These are phyloP conservation scores for Clarias platycephalus DNA, from an alignment of 2,797 vertebrate species.

Conservation along the genomic window DNA sequence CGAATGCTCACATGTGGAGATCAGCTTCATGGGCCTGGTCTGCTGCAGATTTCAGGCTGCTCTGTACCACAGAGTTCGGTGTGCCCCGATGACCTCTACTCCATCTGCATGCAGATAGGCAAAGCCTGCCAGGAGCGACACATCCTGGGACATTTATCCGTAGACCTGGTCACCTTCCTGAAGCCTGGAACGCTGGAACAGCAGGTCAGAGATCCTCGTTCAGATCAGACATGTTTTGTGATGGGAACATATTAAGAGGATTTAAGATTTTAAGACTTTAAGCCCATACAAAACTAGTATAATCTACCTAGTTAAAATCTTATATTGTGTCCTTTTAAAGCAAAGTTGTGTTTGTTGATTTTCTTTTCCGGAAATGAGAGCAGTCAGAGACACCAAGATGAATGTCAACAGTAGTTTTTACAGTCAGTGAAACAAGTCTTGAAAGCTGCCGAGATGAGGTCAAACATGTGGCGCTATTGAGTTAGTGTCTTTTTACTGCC, in stretches of 20 bases:
- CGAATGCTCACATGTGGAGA: conserved; percentile 81
- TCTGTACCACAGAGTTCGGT: conserved; percentile 83
- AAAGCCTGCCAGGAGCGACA: conserved; percentile 73
- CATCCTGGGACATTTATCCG: conserved; percentile 81
- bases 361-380: conserved; percentile 28
- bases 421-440: conserved; percentile 43
- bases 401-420: conserved; percentile 47
- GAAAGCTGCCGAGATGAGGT: conserved; percentile 42
- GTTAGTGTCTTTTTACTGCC: conserved; percentile 45
- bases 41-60: conserved; percentile 74
- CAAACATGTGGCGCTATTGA: conserved; percentile 38
- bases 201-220: conserved; percentile 76
- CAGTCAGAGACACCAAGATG: conserved; percentile 33
- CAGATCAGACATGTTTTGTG: not conserved
- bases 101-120: conserved; percentile 77
- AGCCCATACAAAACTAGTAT: not conserved
- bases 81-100: conserved; percentile 70
- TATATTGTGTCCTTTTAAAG: not conserved
- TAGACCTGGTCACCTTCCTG: conserved; percentile 84
- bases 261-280: not conserved
- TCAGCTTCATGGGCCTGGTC: conserved; percentile 77
- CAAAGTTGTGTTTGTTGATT: conserved; percentile 20
- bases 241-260: not conserved
- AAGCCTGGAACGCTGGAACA: conserved; percentile 73
- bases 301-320: not conserved